Evolutionary conservation across 1,140 invertebrate genomes (phyloP).

Genomic region (Drosophila bocki): DNA sequence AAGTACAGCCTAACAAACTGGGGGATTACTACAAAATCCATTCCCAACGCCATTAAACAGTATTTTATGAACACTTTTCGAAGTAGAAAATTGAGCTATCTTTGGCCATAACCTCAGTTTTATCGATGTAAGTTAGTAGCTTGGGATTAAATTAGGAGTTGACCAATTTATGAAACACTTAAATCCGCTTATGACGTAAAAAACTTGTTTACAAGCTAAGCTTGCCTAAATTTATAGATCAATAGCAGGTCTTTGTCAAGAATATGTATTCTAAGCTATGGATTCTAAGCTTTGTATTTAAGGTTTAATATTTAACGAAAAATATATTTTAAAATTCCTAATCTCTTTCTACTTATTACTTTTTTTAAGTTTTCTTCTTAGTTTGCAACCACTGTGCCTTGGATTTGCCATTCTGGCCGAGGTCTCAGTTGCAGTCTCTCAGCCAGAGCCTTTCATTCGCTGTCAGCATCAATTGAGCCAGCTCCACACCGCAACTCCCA

Average conservation of each 20-base stretch:
- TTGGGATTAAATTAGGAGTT: not conserved
- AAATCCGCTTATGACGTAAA: too few species aligned
- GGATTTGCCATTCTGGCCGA: constrained; percentile 17
- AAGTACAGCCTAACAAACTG: constrained; percentile 10
- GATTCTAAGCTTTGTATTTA: not conserved
- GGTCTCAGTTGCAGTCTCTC: constrained; percentile 48
- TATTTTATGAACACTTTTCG: constrained; percentile 9
- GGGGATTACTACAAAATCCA: constrained; percentile 11
- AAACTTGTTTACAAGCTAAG: not conserved
- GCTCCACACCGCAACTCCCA: constrained; percentile 47
- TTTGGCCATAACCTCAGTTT: constrained; percentile 1
- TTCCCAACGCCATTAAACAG: constrained; percentile 22
- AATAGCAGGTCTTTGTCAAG: not conserved
- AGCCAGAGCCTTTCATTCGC: constrained; percentile 76
- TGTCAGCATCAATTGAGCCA: constrained; percentile 82
- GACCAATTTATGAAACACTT: not conserved
- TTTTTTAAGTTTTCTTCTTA: not conserved
- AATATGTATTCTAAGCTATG: too few species aligned
- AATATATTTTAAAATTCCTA: not conserved
- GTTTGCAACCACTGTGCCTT: constrained; percentile 24
- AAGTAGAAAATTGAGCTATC: not conserved
- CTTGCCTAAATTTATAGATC: not conserved
- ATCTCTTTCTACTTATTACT: not conserved
- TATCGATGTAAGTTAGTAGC: constrained; percentile 1
- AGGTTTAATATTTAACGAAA: not conserved